Conservation (phyloP, 2,888 invertebrate genomes). For the Idaea biselata region DNA sequence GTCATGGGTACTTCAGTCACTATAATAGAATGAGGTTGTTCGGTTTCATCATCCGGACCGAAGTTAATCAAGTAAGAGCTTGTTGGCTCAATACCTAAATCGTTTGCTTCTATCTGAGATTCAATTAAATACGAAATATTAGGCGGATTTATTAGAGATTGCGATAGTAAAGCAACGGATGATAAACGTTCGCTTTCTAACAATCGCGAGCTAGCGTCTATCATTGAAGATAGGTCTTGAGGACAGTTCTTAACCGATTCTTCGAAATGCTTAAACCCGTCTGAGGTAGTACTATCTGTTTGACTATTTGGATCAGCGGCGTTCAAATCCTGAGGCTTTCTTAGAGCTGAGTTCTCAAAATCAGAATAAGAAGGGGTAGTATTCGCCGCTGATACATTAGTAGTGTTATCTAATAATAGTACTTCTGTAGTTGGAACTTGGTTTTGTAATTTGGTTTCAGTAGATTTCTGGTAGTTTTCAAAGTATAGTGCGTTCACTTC, state of each 20-base stretch:
- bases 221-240: slow-evolving; percentile 60
- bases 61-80: slow-evolving; percentile 55
- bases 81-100: slow-evolving; percentile 44
- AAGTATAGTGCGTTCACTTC: slow-evolving; percentile 48
- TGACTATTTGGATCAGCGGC: slow-evolving; percentile 52
- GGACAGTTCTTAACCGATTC: slow-evolving; percentile 53
- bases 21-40: slow-evolving; percentile 73
- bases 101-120: slow-evolving; percentile 56
- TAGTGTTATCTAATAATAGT: slow-evolving; percentile 41
- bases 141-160: slow-evolving; percentile 52
- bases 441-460: slow-evolving; percentile 58
- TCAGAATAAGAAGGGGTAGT: slow-evolving; percentile 56
- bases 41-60: slow-evolving; percentile 63
- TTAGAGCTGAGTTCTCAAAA: slow-evolving; percentile 55
- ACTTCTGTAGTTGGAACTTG: slow-evolving; percentile 35
- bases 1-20: slow-evolving; percentile 62
- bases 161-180: slow-evolving; percentile 43
- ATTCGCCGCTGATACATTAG: slow-evolving; percentile 32
- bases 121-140: slow-evolving; percentile 60
- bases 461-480: slow-evolving; percentile 54
- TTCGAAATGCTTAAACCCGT: slow-evolving; percentile 60
- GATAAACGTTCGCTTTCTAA: slow-evolving; percentile 55
- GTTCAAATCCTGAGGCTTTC: slow-evolving; percentile 55
- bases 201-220: slow-evolving; percentile 56
- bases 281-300: slow-evolving; percentile 53